Conservation (phyloP, 2,797 vertebrate genomes). For the Clarias fuscus region DNA sequence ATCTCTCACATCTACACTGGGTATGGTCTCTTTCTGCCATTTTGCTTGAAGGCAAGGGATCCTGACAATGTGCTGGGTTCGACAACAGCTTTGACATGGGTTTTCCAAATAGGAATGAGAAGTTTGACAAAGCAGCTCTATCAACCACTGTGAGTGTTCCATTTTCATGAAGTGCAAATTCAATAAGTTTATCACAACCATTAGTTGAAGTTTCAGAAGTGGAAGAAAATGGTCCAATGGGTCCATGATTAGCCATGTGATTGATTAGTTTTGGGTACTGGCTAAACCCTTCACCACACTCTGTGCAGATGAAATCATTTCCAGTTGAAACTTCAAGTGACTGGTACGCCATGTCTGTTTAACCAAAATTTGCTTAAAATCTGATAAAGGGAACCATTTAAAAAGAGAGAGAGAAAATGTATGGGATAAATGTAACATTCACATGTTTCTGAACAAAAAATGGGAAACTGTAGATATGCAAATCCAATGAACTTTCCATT, state of each 20-base stretch:
- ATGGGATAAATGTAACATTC: not conserved
- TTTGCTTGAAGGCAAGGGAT: constrained; percentile 43
- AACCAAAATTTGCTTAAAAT: constrained; percentile 37
- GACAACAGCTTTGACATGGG: constrained; percentile 56
- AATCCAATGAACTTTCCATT: not conserved
- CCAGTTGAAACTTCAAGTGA: constrained; percentile 61
- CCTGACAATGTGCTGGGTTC: constrained; percentile 41
- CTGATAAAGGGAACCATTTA: not conserved
- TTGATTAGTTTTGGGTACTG: constrained; percentile 73
- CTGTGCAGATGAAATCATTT: constrained; percentile 80
- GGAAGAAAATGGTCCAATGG: constrained; percentile 73
- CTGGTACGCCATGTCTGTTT: constrained; percentile 67
- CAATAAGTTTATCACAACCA: constrained; percentile 74
- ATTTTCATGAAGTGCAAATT: constrained; percentile 82
- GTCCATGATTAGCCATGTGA: constrained; percentile 77
- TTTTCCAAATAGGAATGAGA: constrained; percentile 61
- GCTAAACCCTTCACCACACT: constrained; percentile 81
- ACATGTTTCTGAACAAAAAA: constrained; percentile 5
- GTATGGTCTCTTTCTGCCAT: constrained; percentile 31
- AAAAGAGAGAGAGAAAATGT: not conserved
- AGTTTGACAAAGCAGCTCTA: constrained; percentile 64
- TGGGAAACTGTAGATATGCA: not conserved
- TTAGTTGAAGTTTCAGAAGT: constrained; percentile 72
- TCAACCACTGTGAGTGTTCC: constrained; percentile 76
- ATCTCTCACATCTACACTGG: constrained; percentile 74